Conservation (phyloP, 2,888 invertebrate genomes). For the Bhutanitis thaidina region DNA sequence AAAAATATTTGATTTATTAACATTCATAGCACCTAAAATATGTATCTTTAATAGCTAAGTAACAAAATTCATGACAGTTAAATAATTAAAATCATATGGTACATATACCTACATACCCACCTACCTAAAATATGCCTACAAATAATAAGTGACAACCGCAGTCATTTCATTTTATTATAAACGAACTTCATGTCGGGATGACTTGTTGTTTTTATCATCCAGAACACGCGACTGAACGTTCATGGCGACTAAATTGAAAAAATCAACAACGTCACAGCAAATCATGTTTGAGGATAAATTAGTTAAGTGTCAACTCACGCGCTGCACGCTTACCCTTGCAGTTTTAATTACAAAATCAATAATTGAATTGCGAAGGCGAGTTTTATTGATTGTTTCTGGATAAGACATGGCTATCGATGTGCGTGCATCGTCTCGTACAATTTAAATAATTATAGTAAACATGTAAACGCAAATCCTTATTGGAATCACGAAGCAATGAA, state of each 20-base stretch:
- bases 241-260: conserved; percentile 46
- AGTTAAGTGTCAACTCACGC: conserved; percentile 33
- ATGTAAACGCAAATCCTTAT: conserved; percentile 15
- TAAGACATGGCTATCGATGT: conserved; percentile 52
- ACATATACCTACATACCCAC: too few relatives aligned
- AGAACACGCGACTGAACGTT: conserved; percentile 8
- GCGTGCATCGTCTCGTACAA: conserved; percentile 49
- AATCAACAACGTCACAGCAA: conserved; percentile 48
- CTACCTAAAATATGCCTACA: too few relatives aligned
- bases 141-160: too few relatives aligned
- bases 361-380: conserved; percentile 63
- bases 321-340: conserved; percentile 54
- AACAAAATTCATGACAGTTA: too few relatives aligned
- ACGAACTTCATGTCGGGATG: too few relatives aligned
- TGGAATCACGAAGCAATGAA: neutral
- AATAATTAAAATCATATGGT: too few relatives aligned
- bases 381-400: conserved; percentile 66
- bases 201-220: too few relatives aligned
- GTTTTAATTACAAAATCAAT: conserved; percentile 77
- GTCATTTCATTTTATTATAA: too few relatives aligned
- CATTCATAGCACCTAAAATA: too few relatives aligned
- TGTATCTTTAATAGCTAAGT: too few relatives aligned
- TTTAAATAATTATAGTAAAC: conserved; percentile 28
- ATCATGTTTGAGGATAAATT: conserved; percentile 42
- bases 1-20: too few relatives aligned